phyloP scores from a whole-genome alignment of 2,888 invertebrate species.

The Zootermopsis nevadensis region DNA sequence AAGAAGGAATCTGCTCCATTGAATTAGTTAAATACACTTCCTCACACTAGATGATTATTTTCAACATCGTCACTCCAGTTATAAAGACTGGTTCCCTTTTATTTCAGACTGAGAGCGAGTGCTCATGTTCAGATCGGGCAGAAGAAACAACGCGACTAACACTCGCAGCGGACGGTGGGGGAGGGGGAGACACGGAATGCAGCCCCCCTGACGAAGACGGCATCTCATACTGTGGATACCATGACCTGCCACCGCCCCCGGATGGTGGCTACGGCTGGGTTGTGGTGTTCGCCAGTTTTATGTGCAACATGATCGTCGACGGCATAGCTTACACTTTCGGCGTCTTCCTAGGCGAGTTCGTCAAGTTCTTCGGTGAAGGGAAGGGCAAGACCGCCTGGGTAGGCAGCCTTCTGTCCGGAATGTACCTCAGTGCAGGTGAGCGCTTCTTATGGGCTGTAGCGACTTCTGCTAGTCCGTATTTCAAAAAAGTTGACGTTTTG shows the following conservation, averaged over 20 bases:
- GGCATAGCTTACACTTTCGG: constrained; percentile 99
- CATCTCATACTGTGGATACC: constrained; percentile 74
- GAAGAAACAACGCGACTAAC: constrained; percentile 86
- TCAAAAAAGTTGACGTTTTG: too few relatives aligned
- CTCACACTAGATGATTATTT: not conserved
- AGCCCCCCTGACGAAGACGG: constrained; percentile 67
- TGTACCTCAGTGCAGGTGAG: constrained; percentile 93
- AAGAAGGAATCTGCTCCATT: too few relatives aligned
- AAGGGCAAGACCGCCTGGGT: constrained; percentile 93
- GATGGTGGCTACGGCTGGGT: constrained; percentile 95
- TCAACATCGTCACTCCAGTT: not conserved
- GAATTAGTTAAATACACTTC: too few relatives aligned
- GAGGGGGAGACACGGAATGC: constrained; percentile 73
- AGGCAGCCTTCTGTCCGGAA: constrained; percentile 93
- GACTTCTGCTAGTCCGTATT: too few relatives aligned
- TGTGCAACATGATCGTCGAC: constrained; percentile 98
- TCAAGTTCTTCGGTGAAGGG: constrained; percentile 83
- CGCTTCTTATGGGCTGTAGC: constrained; percentile 51
- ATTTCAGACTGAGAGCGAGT: constrained; percentile 84
- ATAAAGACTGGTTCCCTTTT: not conserved
- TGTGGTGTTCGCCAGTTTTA: constrained; percentile 94
- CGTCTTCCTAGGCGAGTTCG: constrained; percentile 86
- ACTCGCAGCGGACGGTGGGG: constrained; percentile 60
- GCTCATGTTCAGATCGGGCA: constrained; percentile 70
- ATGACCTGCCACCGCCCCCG: constrained; percentile 86